These are phyloP conservation scores for Manis crassicaudata DNA, from an alignment of 2,797 vertebrate genomes.

Conservation along the genomic window DNA sequence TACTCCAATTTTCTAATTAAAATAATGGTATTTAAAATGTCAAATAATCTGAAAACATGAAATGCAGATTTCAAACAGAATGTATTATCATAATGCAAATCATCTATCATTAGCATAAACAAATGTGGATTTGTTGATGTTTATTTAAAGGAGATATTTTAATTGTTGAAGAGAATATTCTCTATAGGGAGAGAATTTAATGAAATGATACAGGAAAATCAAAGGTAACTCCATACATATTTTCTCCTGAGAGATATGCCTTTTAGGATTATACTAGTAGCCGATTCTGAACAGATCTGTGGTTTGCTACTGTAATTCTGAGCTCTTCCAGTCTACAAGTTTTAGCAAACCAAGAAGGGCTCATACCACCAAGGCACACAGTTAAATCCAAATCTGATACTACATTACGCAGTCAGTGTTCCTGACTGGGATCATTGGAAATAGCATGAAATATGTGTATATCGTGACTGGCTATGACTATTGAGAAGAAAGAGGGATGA, in stretches of 20 bases:
- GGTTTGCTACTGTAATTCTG: not conserved
- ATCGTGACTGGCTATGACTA: not conserved
- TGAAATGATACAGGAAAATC: not conserved
- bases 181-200: not conserved
- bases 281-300: not conserved
- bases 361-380: not conserved
- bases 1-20: slow-evolving; percentile 49
- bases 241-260: not conserved
- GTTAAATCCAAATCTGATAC: not conserved
- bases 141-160: slow-evolving; percentile 51
- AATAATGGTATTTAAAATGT: not conserved
- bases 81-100: slow-evolving; percentile 14
- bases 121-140: not conserved
- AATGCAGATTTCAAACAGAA: not conserved
- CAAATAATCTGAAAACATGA: slow-evolving; percentile 53
- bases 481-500: not conserved
- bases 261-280: not conserved
- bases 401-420: not conserved
- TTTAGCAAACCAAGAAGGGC: not conserved
- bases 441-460: not conserved
- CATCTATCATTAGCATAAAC: not conserved
- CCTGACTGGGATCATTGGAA: not conserved
- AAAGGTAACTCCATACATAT: not conserved
- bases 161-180: not conserved
- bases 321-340: not conserved